phyloP scores from a whole-genome alignment of 2,888 invertebrate genomes.

The Ophion obscuratus region DNA sequence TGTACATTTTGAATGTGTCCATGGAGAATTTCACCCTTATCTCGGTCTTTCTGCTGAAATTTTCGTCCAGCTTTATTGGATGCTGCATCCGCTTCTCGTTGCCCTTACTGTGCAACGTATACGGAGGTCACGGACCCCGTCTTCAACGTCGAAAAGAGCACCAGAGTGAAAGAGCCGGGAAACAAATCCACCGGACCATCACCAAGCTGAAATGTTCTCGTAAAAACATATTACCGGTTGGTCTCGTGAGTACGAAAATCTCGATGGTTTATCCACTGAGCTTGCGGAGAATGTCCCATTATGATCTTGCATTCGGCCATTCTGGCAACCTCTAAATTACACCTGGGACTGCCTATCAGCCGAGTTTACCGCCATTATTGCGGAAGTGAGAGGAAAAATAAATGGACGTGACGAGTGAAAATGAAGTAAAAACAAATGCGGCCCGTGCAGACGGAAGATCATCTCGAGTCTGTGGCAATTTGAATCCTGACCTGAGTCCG shows the following conservation, averaged over 20 bases:
- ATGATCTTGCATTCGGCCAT: constrained; percentile 10
- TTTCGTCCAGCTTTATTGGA: constrained; percentile 17
- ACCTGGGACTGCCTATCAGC: constrained; percentile 14
- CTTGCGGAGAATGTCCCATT: constrained; percentile 9
- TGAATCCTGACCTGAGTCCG: background rate
- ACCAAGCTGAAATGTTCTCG: constrained; percentile 34
- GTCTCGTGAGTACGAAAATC: constrained; percentile 13
- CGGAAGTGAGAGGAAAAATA: constrained; percentile 12
- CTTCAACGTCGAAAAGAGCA: background rate
- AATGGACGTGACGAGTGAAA: background rate
- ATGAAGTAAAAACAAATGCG: background rate
- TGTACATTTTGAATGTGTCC: background rate
- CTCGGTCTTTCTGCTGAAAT: constrained; percentile 7
- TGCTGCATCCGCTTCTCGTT: background rate
- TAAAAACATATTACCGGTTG: constrained; percentile 46
- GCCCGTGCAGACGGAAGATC: constrained; percentile 16
- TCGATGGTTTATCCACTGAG: constrained; percentile 11
- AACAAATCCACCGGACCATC: background rate
- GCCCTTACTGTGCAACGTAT: background rate
- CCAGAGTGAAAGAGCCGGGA: constrained; percentile 14
- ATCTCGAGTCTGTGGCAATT: background rate
- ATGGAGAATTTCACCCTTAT: background rate
- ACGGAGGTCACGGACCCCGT: constrained; percentile 15
- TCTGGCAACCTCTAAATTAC: constrained; percentile 30
- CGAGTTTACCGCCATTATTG: background rate